A percentile compares a stretch with the other conserved stretches of the same genome.
Conservation (phyloP, 2,888 invertebrate species). For the Nymphalis c-album region DNA sequence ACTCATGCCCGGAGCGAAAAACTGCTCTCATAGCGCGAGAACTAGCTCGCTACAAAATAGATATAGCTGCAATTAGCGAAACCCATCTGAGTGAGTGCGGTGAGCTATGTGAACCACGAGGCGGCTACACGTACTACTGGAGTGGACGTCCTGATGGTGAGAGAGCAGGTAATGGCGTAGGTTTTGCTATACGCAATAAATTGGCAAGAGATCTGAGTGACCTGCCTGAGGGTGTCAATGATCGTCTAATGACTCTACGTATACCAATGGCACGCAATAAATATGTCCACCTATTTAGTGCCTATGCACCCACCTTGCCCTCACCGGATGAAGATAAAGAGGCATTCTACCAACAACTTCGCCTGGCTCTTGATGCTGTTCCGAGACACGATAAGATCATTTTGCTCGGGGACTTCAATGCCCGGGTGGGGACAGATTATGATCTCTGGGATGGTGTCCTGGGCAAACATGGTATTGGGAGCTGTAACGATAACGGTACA, state of each 20-base stretch:
- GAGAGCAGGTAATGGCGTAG: not conserved
- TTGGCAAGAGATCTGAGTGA: constrained; percentile 20
- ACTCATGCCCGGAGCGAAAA: constrained; percentile 11
- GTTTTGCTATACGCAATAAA: too few relatives aligned
- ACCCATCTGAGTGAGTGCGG: constrained; percentile 19
- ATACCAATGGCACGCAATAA: constrained; percentile 17
- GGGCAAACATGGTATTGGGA: too few relatives aligned
- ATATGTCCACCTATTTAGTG: constrained; percentile 31
- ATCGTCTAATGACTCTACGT: constrained; percentile 28
- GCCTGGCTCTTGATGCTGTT: not conserved
- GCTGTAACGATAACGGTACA: too few relatives aligned
- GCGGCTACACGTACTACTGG: constrained; percentile 6
- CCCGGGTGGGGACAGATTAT: too few relatives aligned
- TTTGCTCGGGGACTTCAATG: not conserved
- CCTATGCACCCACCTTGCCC: constrained; percentile 27
- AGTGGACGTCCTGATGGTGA: too few relatives aligned
- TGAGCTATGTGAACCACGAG: constrained; percentile 17
- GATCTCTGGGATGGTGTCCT: too few relatives aligned
- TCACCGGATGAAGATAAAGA: constrained; percentile 22
- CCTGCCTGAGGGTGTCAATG: constrained; percentile 32
- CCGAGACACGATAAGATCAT: not conserved
- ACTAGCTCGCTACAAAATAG: constrained; percentile 14
- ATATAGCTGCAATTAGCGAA: constrained; percentile 29
- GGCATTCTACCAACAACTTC: constrained; percentile 5
- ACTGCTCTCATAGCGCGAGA: constrained; percentile 22